These are phyloP conservation scores for Norana najaformis DNA, from an alignment of 2,888 invertebrate species.

Conservation along the genomic window DNA sequence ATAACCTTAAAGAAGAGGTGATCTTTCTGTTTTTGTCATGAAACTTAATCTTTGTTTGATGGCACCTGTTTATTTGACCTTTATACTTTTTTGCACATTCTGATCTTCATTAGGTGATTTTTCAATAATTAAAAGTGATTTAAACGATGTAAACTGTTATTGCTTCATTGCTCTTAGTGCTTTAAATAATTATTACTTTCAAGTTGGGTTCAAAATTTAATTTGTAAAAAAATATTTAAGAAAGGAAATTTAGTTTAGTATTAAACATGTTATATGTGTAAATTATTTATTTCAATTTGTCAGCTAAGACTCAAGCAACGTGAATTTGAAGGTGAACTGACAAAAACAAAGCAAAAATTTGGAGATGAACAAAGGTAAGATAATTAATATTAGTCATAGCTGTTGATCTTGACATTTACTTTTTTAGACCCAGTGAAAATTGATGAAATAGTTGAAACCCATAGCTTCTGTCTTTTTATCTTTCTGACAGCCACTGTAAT, in stretches of 20 bases:
- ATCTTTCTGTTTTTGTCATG: conserved; percentile 19
- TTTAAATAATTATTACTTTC: conserved; percentile 13
- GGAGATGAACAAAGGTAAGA: conserved; percentile 59
- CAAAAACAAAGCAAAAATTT: conserved; percentile 60
- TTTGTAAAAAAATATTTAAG: no score
- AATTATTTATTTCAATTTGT: conserved; percentile 33
- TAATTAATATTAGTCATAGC: conserved; percentile 9
- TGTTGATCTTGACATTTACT: no score
- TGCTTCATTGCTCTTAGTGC: background rate
- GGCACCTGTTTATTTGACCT: background rate
- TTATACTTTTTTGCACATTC: background rate
- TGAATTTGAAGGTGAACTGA: conserved; percentile 60
- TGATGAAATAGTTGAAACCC: no score
- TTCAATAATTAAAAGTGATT: background rate
- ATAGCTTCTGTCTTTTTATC: no score
- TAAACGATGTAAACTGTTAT: background rate
- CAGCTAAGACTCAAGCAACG: conserved; percentile 56
- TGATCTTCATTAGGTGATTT: background rate
- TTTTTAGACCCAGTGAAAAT: no score
- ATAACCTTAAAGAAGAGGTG: conserved; percentile 44
- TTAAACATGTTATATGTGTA: background rate
- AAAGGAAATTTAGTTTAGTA: background rate
- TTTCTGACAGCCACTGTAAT: no score
- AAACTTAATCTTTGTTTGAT: background rate
- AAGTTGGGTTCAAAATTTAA: background rate